These are phyloP conservation scores for Neolamprologus ventralis DNA, from an alignment of 2,113 vertebrate genomes.

Conservation along the genomic window DNA sequence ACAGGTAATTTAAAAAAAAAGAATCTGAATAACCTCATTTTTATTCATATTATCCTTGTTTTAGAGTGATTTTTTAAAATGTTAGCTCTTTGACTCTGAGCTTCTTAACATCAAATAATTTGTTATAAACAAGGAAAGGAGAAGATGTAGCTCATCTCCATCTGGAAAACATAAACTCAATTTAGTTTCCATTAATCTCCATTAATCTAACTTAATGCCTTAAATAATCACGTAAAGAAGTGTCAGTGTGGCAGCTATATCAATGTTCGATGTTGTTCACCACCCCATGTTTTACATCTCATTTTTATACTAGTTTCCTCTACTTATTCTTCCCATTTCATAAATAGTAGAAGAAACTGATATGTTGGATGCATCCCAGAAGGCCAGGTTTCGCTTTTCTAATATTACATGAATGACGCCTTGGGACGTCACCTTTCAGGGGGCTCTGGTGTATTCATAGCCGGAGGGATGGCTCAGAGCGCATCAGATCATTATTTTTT, in stretches of 20 bases:
- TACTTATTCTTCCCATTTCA: conserved; percentile 7
- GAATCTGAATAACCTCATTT: background rate
- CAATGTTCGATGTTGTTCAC: background rate
- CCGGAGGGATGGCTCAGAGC: background rate
- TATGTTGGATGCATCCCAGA: conserved; percentile 24
- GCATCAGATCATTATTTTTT: conserved; percentile 14
- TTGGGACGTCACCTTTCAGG: conserved; percentile 26
- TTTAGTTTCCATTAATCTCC: background rate
- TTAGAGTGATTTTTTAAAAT: background rate
- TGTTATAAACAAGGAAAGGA: background rate
- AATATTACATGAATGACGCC: conserved; percentile 47
- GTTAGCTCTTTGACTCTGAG: background rate
- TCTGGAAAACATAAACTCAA: background rate
- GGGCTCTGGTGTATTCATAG: conserved; percentile 25
- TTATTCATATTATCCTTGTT: background rate
- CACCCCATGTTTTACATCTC: background rate
- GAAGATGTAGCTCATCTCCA: background rate
- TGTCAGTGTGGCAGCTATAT: background rate
- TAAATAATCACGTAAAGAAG: background rate
- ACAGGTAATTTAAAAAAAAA: conserved; percentile 67
- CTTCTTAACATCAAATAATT: background rate
- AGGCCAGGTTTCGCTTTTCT: conserved; percentile 30
- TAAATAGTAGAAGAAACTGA: conserved; percentile 46
- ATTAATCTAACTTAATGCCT: background rate
- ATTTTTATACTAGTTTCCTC: background rate